Percentiles rank a stretch among this genome's conserved stretches.
phyloP scores from a whole-genome alignment of 2,888 invertebrate species.

The Drosophila macrospina region DNA sequence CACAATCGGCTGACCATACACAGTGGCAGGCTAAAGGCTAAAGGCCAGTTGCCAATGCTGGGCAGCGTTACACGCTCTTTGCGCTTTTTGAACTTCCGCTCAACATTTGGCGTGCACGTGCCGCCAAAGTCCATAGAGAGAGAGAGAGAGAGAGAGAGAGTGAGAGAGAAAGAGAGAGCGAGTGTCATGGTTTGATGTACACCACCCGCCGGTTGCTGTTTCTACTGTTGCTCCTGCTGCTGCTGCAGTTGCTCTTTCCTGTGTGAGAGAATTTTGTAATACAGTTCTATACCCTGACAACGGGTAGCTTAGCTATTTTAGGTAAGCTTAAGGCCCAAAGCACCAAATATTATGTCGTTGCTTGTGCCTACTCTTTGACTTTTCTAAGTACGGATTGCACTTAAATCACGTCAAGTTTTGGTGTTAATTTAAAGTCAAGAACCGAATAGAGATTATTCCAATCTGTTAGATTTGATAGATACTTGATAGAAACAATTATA shows the following conservation, averaged over 20 bases:
- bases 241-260: slow-evolving; percentile 57
- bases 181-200: slow-evolving; percentile 29
- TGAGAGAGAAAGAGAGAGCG: neutral
- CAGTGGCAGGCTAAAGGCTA: slow-evolving; percentile 18
- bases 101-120: slow-evolving; percentile 73
- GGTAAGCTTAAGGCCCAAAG: too few relatives aligned
- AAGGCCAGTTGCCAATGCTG: neutral
- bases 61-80: slow-evolving; percentile 70
- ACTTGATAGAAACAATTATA: too few relatives aligned
- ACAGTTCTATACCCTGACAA: slow-evolving; percentile 45
- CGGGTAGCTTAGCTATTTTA: too few relatives aligned
- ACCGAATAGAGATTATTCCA: too few relatives aligned
- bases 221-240: slow-evolving; percentile 38
- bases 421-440: too few relatives aligned
- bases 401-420: too few relatives aligned
- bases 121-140: slow-evolving; percentile 37
- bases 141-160: neutral
- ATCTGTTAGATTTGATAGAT: too few relatives aligned
- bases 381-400: too few relatives aligned
- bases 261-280: slow-evolving; percentile 70
- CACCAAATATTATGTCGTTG: too few relatives aligned
- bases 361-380: too few relatives aligned
- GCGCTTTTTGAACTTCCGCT: slow-evolving; percentile 74
- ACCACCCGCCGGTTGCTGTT: slow-evolving; percentile 46
- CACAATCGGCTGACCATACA: slow-evolving; percentile 72